Evolutionary conservation across 2,113 vertebrate species (phyloP).

Genomic region (Acanthisitta chloris): DNA sequence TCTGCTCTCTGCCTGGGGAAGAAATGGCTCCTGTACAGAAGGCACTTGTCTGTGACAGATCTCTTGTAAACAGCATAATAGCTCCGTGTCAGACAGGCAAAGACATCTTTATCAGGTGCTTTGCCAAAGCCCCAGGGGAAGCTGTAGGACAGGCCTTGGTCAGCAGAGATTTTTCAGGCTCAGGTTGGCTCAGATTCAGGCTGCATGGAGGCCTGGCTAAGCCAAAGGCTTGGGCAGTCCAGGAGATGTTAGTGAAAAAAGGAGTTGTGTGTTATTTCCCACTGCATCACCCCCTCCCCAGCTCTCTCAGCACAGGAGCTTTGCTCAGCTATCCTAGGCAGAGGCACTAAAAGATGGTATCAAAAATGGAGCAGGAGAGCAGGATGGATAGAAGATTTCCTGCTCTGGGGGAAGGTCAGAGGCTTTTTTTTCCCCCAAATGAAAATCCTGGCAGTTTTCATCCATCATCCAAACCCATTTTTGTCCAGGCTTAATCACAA

Average conservation of each 20-base stretch:
- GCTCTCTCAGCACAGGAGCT: not conserved
- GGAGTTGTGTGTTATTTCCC: not conserved
- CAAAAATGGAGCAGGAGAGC: not conserved
- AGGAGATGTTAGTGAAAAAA: not conserved
- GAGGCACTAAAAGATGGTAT: not conserved
- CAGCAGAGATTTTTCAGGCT: conserved; percentile 30
- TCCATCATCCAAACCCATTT: not conserved
- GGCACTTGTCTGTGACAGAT: conserved; percentile 53
- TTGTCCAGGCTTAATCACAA: not conserved
- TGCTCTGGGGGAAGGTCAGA: not conserved
- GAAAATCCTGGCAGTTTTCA: not conserved
- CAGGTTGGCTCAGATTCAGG: not conserved
- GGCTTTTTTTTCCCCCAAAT: not conserved
- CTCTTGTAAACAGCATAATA: conserved; percentile 41
- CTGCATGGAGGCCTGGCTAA: not conserved
- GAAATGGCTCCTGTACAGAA: conserved; percentile 14
- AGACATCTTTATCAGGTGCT: conserved; percentile 56
- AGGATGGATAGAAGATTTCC: not conserved
- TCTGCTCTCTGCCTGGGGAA: conserved; percentile 35
- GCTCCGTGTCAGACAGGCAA: not conserved
- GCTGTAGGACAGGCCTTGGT: conserved; percentile 10
- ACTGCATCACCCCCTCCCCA: not conserved
- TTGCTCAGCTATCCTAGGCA: not conserved
- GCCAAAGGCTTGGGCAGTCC: not conserved
- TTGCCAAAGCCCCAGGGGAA: conserved; percentile 10